Conservation (phyloP, 2,113 vertebrate genomes). For the Chaetodon trifascialis region DNA sequence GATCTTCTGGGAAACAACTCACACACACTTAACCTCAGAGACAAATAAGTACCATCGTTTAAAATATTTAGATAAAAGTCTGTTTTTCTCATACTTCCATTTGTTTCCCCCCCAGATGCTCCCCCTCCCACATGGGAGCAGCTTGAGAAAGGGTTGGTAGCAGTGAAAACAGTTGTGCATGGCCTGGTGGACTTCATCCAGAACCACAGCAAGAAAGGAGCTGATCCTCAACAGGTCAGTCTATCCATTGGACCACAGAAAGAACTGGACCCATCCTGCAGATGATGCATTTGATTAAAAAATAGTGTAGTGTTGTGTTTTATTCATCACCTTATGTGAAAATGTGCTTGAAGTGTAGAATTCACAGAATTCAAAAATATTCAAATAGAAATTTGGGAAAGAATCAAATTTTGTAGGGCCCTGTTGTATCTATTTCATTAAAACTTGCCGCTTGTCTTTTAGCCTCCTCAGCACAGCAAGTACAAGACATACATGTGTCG, state of each 20-base stretch:
- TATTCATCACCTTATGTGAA: no score
- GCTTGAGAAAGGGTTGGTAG: slow-evolving; percentile 96
- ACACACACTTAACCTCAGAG: background rate
- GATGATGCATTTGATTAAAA: no score
- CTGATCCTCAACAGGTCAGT: slow-evolving; percentile 95
- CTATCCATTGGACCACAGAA: background rate
- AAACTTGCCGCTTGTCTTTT: slow-evolving; percentile 23
- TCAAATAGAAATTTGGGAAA: no score
- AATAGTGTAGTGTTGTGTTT: no score
- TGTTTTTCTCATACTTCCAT: background rate
- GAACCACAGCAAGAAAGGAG: slow-evolving; percentile 99
- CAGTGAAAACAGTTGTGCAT: slow-evolving; percentile 97
- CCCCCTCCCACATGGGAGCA: slow-evolving; percentile 98
- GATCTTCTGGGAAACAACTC: background rate
- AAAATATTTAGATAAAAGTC: background rate
- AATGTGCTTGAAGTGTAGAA: no score
- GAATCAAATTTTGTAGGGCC: no score
- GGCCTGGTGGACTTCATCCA: slow-evolving; percentile 99
- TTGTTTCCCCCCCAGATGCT: slow-evolving; percentile 86
- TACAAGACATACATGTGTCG: slow-evolving; percentile 99
- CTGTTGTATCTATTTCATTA: background rate
- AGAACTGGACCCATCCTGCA: background rate
- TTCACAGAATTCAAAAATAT: no score
- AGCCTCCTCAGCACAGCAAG: slow-evolving; percentile 99
- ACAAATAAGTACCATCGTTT: background rate